A percentile compares a stretch with the other conserved stretches of the same genome.
Conservation (phyloP, 2,888 invertebrate species). For the Sicus ferrugineus region DNA sequence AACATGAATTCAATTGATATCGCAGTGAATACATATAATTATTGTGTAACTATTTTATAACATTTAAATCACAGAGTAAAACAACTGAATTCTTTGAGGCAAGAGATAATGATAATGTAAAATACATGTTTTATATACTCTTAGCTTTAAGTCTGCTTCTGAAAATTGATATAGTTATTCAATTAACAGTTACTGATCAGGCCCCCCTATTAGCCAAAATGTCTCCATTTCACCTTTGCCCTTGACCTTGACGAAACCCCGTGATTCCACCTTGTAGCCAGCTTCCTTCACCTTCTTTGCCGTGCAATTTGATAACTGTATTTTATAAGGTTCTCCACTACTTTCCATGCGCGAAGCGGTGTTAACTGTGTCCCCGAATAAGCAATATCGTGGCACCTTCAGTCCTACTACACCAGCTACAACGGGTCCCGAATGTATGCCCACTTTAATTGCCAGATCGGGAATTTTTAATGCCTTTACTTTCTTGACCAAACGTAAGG, state of each 20-base stretch:
- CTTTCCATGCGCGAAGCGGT: constrained; percentile 91
- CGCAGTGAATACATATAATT: too few relatives aligned
- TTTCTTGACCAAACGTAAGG: constrained; percentile 76
- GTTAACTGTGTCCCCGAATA: constrained; percentile 91
- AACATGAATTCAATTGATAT: too few relatives aligned
- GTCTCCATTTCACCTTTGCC: constrained; percentile 91
- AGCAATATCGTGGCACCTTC: constrained; percentile 81
- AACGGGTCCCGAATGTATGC: constrained; percentile 87
- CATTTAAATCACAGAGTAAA: too few relatives aligned
- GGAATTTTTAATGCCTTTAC: constrained; percentile 73
- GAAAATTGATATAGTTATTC: too few relatives aligned
- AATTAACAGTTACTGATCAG: constrained; percentile 46
- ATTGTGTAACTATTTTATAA: too few relatives aligned
- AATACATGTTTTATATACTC: too few relatives aligned
- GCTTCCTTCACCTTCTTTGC: constrained; percentile 73
- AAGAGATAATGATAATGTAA: too few relatives aligned
- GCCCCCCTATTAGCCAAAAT: constrained; percentile 76
- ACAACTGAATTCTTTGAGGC: too few relatives aligned
- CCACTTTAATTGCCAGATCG: constrained; percentile 69
- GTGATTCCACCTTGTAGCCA: constrained; percentile 73
- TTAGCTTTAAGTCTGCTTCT: too few relatives aligned
- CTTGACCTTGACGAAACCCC: constrained; percentile 83
- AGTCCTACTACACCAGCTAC: constrained; percentile 88
- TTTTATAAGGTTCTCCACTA: constrained; percentile 71
- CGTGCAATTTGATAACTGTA: constrained; percentile 80